phyloP scores from a whole-genome alignment of 2,888 invertebrate genomes.

The Eupithecia exiguata region DNA sequence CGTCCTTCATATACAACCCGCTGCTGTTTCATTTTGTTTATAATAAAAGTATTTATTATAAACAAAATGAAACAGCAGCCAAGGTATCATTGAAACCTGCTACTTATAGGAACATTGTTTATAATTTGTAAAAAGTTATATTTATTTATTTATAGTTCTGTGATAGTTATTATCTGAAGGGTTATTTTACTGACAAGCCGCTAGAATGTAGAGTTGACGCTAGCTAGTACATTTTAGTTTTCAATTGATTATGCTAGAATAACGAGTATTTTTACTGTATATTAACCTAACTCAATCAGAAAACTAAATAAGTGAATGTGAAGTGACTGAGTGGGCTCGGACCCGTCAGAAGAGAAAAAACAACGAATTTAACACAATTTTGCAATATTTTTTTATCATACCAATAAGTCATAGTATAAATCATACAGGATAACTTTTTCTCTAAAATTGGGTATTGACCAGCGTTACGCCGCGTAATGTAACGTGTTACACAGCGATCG shows the following conservation, averaged over 20 bases:
- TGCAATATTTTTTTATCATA: neutral
- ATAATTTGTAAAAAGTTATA: slow-evolving; percentile 68
- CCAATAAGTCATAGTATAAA: neutral
- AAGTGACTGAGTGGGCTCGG: neutral
- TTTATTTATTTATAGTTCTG: slow-evolving; percentile 67
- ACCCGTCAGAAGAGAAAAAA: neutral
- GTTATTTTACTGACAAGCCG: neutral
- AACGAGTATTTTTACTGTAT: neutral
- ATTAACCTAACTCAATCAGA: neutral
- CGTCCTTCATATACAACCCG: neutral
- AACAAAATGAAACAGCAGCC: too few relatives aligned
- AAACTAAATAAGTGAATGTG: neutral
- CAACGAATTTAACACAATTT: neutral
- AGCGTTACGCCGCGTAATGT: too few relatives aligned
- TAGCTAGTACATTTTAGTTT: neutral
- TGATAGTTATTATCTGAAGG: slow-evolving; percentile 12
- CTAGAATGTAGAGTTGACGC: neutral
- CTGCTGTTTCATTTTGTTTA: neutral
- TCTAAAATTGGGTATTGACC: too few relatives aligned
- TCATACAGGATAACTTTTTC: neutral
- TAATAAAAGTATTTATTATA: neutral
- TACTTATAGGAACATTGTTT: slow-evolving; percentile 1
- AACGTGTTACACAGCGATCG: too few relatives aligned
- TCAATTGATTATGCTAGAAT: neutral
- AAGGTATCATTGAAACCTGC: neutral